These are phyloP conservation scores for Oryctolagus cuniculus DNA, from an alignment of 2,113 vertebrate genomes.

Conservation along the genomic window mOryCun1.1 NC_091436.1:4510501-4511000, in stretches of 20 bases:
- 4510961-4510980: rapidly evolving
- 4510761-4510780: not conserved
- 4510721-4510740: not conserved
- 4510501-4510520: no score
- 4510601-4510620: no score
- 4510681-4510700: not conserved
- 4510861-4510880: not conserved
- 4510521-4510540: no score
- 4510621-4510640: not conserved
- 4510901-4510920: no score
- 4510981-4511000: no score
- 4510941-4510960: not conserved
- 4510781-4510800: not conserved
- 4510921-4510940: no score
- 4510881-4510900: not conserved
- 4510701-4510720: not conserved
- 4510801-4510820: not conserved
- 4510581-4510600: not conserved
- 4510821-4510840: not conserved
- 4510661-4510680: not conserved
- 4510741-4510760: not conserved
- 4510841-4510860: not conserved
- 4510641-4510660: rapidly evolving
- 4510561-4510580: not conserved
- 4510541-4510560: rapidly evolving